phyloP scores from a whole-genome alignment of 2,113 vertebrate genomes.

The Toxotes jaculatrix region DNA sequence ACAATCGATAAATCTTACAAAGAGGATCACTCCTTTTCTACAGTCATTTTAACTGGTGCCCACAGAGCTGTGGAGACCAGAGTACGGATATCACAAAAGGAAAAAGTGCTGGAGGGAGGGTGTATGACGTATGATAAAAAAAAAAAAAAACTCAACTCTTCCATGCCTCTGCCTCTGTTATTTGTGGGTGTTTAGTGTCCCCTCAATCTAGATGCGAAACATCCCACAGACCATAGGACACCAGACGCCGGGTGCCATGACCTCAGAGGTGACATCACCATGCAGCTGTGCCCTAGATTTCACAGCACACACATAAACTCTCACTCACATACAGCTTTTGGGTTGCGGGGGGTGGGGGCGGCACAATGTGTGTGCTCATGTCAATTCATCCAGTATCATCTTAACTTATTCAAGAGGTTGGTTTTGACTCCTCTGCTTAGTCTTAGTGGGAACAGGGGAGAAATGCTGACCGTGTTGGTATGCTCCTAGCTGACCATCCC shows the following conservation, averaged over 20 bases:
- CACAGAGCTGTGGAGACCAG: constrained; percentile 7
- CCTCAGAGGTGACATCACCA: constrained; percentile 72
- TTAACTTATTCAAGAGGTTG: constrained; percentile 8
- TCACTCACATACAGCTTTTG: constrained; percentile 10
- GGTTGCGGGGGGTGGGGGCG: neutral
- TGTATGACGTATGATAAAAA: constrained; percentile 35
- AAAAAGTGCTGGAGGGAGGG: neutral
- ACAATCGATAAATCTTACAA: constrained; percentile 38
- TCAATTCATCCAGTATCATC: constrained; percentile 24
- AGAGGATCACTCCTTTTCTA: constrained; percentile 18
- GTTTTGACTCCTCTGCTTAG: constrained; percentile 35
- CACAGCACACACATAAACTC: constrained; percentile 22
- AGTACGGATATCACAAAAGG: constrained; percentile 28
- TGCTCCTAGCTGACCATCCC: constrained; percentile 34
- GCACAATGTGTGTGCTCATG: neutral
- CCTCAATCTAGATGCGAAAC: constrained; percentile 11
- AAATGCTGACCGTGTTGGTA: constrained; percentile 59
- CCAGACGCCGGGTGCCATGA: constrained; percentile 59
- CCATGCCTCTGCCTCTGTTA: neutral
- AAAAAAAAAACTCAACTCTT: constrained; percentile 29
- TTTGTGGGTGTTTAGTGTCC: constrained; percentile 1
- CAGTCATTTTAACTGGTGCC: constrained; percentile 34
- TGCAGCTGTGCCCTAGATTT: constrained; percentile 73
- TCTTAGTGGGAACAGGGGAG: neutral
- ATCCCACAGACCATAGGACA: constrained; percentile 33